Percentiles rank a stretch among this genome's conserved stretches.
Conservation (phyloP, 2,888 invertebrate genomes). For the Ormyrus rosae region DNA sequence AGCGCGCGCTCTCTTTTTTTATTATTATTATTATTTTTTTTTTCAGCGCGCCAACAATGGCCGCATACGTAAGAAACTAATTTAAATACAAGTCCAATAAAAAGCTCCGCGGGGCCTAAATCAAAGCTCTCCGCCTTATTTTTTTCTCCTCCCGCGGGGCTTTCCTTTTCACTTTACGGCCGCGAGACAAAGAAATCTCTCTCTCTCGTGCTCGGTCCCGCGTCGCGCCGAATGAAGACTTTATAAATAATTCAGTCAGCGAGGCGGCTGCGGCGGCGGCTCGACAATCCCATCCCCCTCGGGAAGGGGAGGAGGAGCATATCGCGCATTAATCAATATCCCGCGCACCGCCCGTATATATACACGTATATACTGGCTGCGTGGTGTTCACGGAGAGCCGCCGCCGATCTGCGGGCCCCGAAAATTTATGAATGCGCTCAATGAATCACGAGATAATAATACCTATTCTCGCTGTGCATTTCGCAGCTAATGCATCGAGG, state of each 20-base stretch:
- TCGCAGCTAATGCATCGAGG: conserved; percentile 41
- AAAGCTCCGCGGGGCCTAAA: conserved; percentile 42
- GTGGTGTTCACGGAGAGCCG: too few species aligned
- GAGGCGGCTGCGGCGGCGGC: background rate
- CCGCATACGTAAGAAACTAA: conserved; percentile 39
- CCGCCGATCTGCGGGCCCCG: conserved; percentile 59
- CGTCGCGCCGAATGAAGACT: conserved; percentile 72
- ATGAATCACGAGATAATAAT: conserved; percentile 73
- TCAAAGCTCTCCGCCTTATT: conserved; percentile 49
- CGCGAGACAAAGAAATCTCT: conserved; percentile 51
- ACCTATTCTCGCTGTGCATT: conserved; percentile 35
- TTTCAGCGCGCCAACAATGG: conserved; percentile 17
- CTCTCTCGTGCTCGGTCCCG: conserved; percentile 61
- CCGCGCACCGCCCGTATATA: conserved; percentile 51
- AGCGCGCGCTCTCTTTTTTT: too few species aligned
- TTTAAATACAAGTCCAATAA: conserved; percentile 19
- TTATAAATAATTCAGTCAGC: conserved; percentile 73
- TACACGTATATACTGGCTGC: too few species aligned
- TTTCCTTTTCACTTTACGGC: conserved; percentile 46
- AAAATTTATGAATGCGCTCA: conserved; percentile 71
- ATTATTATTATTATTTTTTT: too few species aligned
- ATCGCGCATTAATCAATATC: conserved; percentile 72
- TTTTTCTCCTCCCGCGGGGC: conserved; percentile 13
- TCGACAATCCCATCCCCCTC: conserved; percentile 66
- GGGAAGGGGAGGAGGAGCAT: conserved; percentile 57